These are phyloP conservation scores for Chelonus formosanus DNA, from an alignment of 2,888 invertebrate species.

Conservation along the genomic window DNA sequence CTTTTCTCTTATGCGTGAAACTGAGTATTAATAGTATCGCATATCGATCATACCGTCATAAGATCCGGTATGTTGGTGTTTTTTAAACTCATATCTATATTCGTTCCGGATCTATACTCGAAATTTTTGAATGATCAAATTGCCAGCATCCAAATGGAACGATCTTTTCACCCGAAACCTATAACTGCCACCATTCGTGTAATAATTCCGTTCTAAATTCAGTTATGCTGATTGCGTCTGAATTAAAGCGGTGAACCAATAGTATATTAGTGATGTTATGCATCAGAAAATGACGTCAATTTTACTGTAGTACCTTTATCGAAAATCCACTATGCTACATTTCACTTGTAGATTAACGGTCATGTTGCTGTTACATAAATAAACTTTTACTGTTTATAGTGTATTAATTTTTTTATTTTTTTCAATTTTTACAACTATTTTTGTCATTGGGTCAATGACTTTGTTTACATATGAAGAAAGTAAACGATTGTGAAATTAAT, in stretches of 20 bases:
- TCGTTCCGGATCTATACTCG: background rate
- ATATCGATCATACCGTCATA: constrained; percentile 1
- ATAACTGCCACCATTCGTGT: background rate
- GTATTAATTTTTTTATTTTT: too few relatives aligned
- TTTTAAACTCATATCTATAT: background rate
- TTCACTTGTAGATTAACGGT: too few relatives aligned
- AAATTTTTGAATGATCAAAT: background rate
- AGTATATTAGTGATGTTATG: constrained; percentile 1
- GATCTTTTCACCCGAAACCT: constrained; percentile 1
- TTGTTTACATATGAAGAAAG: too few relatives aligned
- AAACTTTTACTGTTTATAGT: too few relatives aligned
- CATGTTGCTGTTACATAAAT: too few relatives aligned
- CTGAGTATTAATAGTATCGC: constrained; percentile 1
- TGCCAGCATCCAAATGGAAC: background rate
- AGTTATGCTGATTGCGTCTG: constrained; percentile 10
- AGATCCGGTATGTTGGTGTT: background rate
- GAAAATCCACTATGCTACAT: too few relatives aligned
- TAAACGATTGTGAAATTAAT: too few relatives aligned
- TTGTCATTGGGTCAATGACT: too few relatives aligned
- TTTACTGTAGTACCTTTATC: background rate
- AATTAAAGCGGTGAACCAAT: constrained; percentile 4
- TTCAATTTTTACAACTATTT: too few relatives aligned
- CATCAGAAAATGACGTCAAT: constrained; percentile 7
- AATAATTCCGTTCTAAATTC: constrained; percentile 7
- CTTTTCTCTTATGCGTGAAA: background rate